These are phyloP conservation scores for Hypotaenidia okinawae DNA, from an alignment of 2,797 vertebrate species.

Conservation along the genomic window DNA sequence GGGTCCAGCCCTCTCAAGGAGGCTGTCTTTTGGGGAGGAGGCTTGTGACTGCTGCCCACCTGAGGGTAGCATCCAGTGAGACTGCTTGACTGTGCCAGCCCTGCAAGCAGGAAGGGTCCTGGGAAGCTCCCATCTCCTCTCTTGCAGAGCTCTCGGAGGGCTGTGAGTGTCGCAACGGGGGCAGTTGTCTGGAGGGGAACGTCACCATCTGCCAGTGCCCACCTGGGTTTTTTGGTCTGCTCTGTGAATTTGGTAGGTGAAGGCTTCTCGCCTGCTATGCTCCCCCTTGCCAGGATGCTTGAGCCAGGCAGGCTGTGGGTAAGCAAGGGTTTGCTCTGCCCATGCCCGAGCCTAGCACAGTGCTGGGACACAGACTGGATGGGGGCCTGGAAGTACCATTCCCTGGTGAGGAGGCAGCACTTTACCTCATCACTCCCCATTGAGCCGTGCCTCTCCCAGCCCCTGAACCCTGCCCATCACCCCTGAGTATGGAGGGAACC, in stretches of 20 bases:
- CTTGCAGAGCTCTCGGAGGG: constrained; percentile 76
- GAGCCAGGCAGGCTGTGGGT: neutral
- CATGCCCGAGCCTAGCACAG: accelerated
- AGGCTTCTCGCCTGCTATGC: neutral
- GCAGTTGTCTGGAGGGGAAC: constrained; percentile 87
- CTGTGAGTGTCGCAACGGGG: constrained; percentile 93
- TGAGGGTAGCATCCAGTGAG: neutral
- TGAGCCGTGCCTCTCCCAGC: neutral
- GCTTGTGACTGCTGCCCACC: neutral
- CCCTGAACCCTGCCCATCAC: neutral
- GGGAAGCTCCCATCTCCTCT: neutral
- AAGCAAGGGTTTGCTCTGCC: neutral
- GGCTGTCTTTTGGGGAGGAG: neutral
- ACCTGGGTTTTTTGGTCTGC: constrained; percentile 79
- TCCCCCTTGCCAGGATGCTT: neutral
- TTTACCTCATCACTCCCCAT: neutral
- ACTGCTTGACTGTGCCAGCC: neutral
- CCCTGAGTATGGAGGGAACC: neutral
- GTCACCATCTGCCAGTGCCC: constrained; percentile 89
- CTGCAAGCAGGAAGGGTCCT: neutral
- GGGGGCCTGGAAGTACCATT: neutral
- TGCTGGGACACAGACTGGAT: neutral
- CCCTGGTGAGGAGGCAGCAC: neutral
- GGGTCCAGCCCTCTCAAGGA: neutral
- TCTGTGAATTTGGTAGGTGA: constrained; percentile 89